phyloP scores from a whole-genome alignment of 2,113 vertebrate species.

The Spizaetus ornatus region DNA sequence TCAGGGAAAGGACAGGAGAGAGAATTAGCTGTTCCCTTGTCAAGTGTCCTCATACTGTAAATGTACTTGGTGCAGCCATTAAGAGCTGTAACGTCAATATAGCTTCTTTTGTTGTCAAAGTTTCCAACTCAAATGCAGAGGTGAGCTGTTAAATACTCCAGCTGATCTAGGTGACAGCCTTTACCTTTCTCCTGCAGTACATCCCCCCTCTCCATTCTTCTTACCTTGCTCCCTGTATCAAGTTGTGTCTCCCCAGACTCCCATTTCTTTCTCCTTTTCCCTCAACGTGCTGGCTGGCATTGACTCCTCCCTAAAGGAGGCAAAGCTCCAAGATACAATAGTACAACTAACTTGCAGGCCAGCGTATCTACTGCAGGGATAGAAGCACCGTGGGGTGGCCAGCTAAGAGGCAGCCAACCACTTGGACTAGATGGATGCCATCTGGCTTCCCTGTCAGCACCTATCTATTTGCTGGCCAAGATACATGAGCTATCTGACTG shows the following conservation, averaged over 20 bases:
- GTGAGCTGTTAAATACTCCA: neutral
- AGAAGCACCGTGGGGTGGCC: neutral
- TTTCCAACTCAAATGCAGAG: neutral
- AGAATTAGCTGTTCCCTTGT: neutral
- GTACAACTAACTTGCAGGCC: neutral
- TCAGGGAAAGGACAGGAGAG: neutral
- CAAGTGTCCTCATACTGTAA: neutral
- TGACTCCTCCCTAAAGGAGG: neutral
- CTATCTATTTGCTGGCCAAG: neutral
- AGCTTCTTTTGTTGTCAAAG: neutral
- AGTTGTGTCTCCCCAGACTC: neutral
- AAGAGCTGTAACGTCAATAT: neutral
- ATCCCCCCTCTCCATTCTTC: neutral
- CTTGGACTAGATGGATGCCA: neutral
- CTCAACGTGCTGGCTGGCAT: rapidly evolving
- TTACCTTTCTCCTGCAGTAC: neutral
- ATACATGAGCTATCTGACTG: neutral
- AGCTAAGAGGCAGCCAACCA: neutral
- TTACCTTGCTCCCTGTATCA: neutral
- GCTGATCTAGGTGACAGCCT: neutral
- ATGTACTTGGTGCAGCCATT: neutral
- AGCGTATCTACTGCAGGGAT: neutral
- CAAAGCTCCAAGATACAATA: neutral
- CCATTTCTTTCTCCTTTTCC: neutral
- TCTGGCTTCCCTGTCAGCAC: neutral